Percentiles rank a stretch among this genome's conserved stretches.
These are phyloP conservation scores for Aphelenchoides besseyi DNA, from an alignment of 1,140 invertebrate species.

Conservation along the genomic window DNA sequence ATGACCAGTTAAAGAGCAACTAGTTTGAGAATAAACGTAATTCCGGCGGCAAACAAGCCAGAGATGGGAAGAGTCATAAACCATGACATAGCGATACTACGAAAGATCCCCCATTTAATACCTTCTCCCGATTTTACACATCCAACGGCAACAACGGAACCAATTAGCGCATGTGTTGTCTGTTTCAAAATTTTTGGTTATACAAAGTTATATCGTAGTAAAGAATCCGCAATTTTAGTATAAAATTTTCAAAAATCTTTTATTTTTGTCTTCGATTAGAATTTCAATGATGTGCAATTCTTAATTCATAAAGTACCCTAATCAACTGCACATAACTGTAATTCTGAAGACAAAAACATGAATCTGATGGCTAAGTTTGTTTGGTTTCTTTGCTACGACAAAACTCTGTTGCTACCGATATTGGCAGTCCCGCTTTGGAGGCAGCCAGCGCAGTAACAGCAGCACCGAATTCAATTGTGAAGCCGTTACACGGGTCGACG, in stretches of 20 bases:
- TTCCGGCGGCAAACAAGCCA: conserved; percentile 62
- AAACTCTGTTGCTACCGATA: conserved; percentile 93
- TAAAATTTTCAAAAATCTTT: too few relatives aligned
- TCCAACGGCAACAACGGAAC: conserved; percentile 31
- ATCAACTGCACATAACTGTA: too few relatives aligned
- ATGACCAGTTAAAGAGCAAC: not conserved
- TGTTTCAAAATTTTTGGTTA: too few relatives aligned
- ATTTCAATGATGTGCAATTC: too few relatives aligned
- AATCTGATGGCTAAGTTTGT: not conserved
- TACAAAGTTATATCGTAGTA: too few relatives aligned
- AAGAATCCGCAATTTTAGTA: too few relatives aligned
- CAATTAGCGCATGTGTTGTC: conserved; percentile 1
- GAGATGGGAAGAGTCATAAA: conserved; percentile 88
- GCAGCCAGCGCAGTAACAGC: conserved; percentile 80
- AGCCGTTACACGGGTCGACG: conserved; percentile 77
- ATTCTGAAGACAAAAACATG: too few relatives aligned
- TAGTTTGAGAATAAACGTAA: conserved; percentile 38
- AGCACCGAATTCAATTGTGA: conserved; percentile 60
- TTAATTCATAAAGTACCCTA: too few relatives aligned
- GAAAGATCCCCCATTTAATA: conserved; percentile 58
- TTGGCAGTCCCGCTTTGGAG: conserved; percentile 88
- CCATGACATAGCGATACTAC: conserved; percentile 92
- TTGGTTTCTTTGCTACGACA: not conserved
- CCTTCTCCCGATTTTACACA: conserved; percentile 31
- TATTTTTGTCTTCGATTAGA: too few relatives aligned